Evolutionary conservation across 2,888 invertebrate species (phyloP), one percentile per base, ranked within the genome.

Genomic region (Alsophila aescularia): DNA sequence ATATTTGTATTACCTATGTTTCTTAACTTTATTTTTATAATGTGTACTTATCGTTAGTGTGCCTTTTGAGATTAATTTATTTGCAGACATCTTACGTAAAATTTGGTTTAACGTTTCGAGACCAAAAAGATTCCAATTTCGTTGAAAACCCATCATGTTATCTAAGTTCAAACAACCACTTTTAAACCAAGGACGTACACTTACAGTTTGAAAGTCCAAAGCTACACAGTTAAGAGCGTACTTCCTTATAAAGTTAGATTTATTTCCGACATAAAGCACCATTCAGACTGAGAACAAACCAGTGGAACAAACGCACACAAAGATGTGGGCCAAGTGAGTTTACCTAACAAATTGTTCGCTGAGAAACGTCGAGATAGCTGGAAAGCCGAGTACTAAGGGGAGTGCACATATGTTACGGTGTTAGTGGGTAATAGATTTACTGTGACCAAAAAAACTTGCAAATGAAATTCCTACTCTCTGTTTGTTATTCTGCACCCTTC

Each of bases 241-340:
- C 42, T 50, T 50, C 34, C 42, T 24, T 40, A 36, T 48, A 43
- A 52, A 60, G 52, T 47, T 53, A 53, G 50, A 56, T 56, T 57
- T 62, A 62, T 57, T 52, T 47, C 49, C 51, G 45, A 34, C 49
- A 43, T 52, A 49, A 44, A 51, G 48, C 53, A 34, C 43, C 51
- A 54, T 44, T 35, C 29, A 52, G 44, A 35, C 37, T 47, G n/a
- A n/a, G n/a, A n/a, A n/a, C n/a, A n/a, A n/a, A n/a, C n/a, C n/a
- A 15, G 7, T 42, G 21, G 42, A 49, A 52, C 56, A 41, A 52
- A 61, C 44, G 52, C 39, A 55, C 55, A 54, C 57, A 57, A 41
- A 27, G 58, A 51, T 54, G 48, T 49, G 48, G 52, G 42, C 47
- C 48, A 51, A 53, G 57, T 39, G 52, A 41, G 55, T 50, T 58